A percentile compares a stretch with the other conserved stretches of the same genome.
These are phyloP conservation scores for Allolobophora icterica DNA, from an alignment of 2,888 invertebrate genomes.

Conservation along the genomic window DNA sequence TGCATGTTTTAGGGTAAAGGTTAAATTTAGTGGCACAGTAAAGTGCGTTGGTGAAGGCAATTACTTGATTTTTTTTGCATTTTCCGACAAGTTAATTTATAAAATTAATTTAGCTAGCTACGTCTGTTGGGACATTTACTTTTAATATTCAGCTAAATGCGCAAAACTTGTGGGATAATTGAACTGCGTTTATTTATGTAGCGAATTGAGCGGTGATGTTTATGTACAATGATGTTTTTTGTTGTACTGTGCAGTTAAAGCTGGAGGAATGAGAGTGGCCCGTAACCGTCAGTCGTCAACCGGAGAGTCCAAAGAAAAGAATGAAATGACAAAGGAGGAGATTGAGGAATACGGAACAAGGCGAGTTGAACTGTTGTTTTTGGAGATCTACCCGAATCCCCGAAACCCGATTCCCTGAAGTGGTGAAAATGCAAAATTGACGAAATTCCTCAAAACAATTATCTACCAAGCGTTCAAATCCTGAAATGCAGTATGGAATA, in stretches of 20 bases:
- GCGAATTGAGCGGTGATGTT: neutral
- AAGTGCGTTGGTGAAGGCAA: neutral
- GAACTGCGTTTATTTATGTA: neutral
- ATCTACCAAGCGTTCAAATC: too few species aligned
- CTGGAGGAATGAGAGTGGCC: conserved; percentile 47
- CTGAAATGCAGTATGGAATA: too few species aligned
- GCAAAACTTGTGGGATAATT: neutral
- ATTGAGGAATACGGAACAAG: conserved; percentile 41
- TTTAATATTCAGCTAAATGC: neutral
- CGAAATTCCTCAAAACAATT: too few species aligned
- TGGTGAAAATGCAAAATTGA: too few species aligned
- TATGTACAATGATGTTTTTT: neutral
- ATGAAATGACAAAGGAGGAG: conserved; percentile 40
- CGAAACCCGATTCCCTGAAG: too few species aligned
- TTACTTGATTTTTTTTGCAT: neutral
- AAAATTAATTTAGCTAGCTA: neutral
- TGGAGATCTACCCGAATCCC: too few species aligned
- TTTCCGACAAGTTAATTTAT: neutral
- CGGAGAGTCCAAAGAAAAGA: conserved; percentile 35
- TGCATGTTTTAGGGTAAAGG: neutral
- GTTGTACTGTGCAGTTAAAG: conserved; percentile 43
- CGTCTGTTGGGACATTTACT: neutral
- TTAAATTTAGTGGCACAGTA: neutral
- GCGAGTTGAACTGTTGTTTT: neutral
- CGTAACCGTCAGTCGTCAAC: conserved; percentile 42